Evolutionary conservation across 23 tunicate species (phyloP), one percentile per base, ranked within the genome.

Genomic region (Diplosoma virens): DNA sequence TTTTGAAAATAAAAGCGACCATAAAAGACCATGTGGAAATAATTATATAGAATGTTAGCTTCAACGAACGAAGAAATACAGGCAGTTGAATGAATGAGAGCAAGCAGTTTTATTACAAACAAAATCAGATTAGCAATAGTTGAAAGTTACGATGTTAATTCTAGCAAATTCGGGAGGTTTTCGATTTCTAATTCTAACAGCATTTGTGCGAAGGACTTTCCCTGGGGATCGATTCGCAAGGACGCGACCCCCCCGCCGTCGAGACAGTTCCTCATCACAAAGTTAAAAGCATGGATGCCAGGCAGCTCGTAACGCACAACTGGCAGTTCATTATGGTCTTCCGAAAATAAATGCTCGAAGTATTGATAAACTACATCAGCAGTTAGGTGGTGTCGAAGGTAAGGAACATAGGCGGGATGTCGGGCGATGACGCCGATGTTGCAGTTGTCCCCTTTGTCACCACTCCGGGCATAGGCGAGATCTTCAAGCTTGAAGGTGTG

Each of bases 221-320:
- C 98, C 54, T 93, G 98, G 0, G 98, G 95, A 63, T 93, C 98
- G 26, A 65, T 64, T 32, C 89, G 50, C 6, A 86, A 59, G 2
- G 98, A 93, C 20, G 98, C 95, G 3, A 93, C 82, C 2, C 98
- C 98, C 3, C 98, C 98, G 0, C 98, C 98, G 0, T 89, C 98
- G 7, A 93, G 82, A 66, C 82, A 87, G 46, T 93, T 74, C 32
- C 47, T 82, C 79, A 93, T 30, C 14, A 93, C 68, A 73, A 87
- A 93, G 65, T 93, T 93, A 47, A 93, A 82, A 22, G 84, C 95
- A 58, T 82, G 66, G 34, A 93, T 82, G 0, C 95, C 95, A 14
- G 94, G 89, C 50, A 87, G 60, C 26, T 82, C 85, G 58, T 77
- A 93, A 53, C 98, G 71, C 30, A 24, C 33, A 21, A 93, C 98